A percentile compares a stretch with the other conserved stretches of the same genome.
Conservation (phyloP, 2,113 vertebrate genomes). For the Vulpes ferrilata region DNA sequence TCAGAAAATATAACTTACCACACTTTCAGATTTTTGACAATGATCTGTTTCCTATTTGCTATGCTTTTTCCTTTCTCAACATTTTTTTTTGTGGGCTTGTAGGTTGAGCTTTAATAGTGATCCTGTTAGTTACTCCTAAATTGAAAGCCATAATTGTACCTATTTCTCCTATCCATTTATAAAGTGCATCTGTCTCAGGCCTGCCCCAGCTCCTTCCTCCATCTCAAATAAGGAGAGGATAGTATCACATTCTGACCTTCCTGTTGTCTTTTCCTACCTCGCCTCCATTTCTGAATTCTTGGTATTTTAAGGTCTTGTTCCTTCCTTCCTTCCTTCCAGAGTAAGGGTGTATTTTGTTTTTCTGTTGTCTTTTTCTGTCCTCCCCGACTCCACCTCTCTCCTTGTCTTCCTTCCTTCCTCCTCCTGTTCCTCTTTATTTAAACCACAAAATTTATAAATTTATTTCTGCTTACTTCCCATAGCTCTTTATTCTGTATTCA, state of each 20-base stretch:
- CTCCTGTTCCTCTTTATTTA: neutral
- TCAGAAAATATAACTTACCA: neutral
- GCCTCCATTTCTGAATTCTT: neutral
- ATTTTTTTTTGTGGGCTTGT: neutral
- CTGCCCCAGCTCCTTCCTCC: no score
- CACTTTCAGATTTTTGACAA: neutral
- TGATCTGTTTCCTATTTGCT: neutral
- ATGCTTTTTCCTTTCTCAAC: neutral
- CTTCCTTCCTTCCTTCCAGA: neutral
- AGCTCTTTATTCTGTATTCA: neutral
- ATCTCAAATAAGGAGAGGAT: neutral
- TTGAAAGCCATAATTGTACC: neutral
- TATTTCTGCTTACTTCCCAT: neutral
- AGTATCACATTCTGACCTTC: fast-evolving
- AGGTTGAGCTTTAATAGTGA: neutral
- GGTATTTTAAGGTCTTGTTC: neutral
- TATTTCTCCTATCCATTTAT: neutral
- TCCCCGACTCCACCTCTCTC: neutral
- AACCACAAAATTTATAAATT: neutral
- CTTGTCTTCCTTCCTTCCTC: neutral
- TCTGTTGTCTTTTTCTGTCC: no score
- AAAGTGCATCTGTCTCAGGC: neutral
- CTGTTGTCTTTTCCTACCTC: neutral
- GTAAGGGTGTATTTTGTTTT: neutral
- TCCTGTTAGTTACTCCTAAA: neutral